Conservation (phyloP, 1,140 invertebrate genomes). For the Leptinotarsa undecemlineata region DNA sequence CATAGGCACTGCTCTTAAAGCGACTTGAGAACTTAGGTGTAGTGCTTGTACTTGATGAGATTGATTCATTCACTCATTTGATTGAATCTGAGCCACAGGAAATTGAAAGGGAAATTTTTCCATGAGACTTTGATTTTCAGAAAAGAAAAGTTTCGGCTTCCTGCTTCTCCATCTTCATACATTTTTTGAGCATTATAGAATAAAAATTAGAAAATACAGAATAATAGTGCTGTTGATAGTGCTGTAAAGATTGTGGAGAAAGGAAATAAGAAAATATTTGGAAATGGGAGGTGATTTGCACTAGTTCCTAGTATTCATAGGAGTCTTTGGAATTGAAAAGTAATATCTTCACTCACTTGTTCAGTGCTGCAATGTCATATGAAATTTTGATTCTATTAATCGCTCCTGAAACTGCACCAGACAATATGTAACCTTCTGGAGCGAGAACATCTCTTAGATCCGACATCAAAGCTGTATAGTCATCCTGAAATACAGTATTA, state of each 20-base stretch:
- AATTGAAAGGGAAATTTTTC: too few species aligned
- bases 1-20: too few species aligned
- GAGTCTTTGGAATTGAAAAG: not conserved
- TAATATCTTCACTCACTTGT: slow-evolving; percentile 29
- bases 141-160: too few species aligned
- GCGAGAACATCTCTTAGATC: slow-evolving; percentile 41
- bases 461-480: slow-evolving; percentile 41
- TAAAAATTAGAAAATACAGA: not conserved
- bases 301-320: not conserved
- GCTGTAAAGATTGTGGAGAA: not conserved
- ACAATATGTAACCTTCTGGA: slow-evolving; percentile 36
- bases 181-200: too few species aligned
- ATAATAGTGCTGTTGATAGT: too few species aligned
- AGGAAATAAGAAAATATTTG: not conserved
- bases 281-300: not conserved
- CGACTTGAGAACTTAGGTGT: too few species aligned
- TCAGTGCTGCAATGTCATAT: slow-evolving; percentile 79
- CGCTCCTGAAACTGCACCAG: slow-evolving; percentile 38
- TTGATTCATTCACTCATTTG: too few species aligned
- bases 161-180: too few species aligned
- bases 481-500: slow-evolving; percentile 31
- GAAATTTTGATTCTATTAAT: slow-evolving; percentile 64
- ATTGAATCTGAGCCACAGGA: too few species aligned
- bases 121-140: too few species aligned
- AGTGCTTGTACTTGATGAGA: too few species aligned